Evolutionary conservation across 2,797 vertebrate species (phyloP), one percentile per base, ranked within the genome.

Genomic region (Lithobates sylvaticus): DNA sequence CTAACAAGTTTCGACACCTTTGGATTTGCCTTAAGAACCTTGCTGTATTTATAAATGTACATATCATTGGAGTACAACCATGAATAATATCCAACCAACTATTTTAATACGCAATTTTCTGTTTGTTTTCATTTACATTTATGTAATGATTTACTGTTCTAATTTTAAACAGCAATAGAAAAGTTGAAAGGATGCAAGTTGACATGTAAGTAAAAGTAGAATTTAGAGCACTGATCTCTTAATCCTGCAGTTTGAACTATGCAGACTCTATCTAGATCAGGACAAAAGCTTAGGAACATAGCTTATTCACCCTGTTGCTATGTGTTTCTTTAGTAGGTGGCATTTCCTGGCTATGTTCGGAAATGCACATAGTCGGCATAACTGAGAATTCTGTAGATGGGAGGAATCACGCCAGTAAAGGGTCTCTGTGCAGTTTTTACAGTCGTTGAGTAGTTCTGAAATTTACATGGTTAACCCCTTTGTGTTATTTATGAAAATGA

Each of bases 341-440:
- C 58, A 72, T 72, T 34, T 65, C 75, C 68, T 32, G 83, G 29
- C 39, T 73, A 65, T 23, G 64, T 69, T 65, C 73, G 50, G 47
- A 78, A 71, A 77, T 84, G 68, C 13, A 73, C 83, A 84, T 84
- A 84, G 73, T 84, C 74, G 23, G 73, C 72, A 84, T 76, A 84
- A 68, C 64, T 76, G 72, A 34, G 72, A n/a, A 50, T 29, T 29
- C n/a, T 23, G 61, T 65, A 26, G n/a, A 26, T 65, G 61, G 61
- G 27, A 34, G 67, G 64, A 42, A 12, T 29, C 29, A 64, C 7
- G 27, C 65, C 26, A 32, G 21, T 74, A 15, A 72, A 73, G 42
- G 39, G 69, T 7, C 50, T 82, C 47, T 70, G 50, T 32, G 15
- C n/a, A 68, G 8, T 32, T 69, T 69, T 15, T 81, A 34, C n/a